These are phyloP conservation scores for Calyptomena viridis DNA, from an alignment of 2,113 vertebrate species.

Conservation along the genomic window DNA sequence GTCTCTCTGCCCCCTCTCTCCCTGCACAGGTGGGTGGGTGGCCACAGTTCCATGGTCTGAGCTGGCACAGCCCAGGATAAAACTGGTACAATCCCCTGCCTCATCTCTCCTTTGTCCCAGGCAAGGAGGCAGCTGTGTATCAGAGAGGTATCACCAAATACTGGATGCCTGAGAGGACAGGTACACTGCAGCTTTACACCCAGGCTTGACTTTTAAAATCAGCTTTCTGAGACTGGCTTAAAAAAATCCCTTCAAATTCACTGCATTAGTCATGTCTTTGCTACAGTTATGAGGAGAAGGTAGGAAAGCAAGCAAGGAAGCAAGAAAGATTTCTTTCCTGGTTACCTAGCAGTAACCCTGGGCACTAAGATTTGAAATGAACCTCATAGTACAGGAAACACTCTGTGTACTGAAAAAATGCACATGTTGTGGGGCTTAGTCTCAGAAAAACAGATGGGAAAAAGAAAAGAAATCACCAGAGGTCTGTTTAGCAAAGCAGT, in stretches of 20 bases:
- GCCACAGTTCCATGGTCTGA: background rate
- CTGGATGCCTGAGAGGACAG: background rate
- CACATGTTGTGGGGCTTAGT: background rate
- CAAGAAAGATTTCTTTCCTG: background rate
- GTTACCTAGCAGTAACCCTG: background rate
- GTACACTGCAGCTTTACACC: background rate
- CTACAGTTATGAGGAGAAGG: background rate
- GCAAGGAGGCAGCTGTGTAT: background rate
- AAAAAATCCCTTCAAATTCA: background rate
- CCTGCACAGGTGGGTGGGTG: accelerated
- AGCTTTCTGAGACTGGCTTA: background rate
- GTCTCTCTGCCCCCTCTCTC: background rate
- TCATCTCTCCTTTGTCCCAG: background rate
- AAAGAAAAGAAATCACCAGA: background rate
- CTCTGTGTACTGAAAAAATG: background rate
- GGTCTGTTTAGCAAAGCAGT: background rate
- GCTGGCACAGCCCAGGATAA: background rate
- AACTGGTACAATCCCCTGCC: background rate
- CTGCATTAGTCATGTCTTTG: background rate
- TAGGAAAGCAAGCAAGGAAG: background rate
- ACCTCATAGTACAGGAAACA: background rate
- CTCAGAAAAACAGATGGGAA: background rate
- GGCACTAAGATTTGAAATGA: background rate
- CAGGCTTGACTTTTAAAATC: background rate
- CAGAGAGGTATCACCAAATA: background rate